Evolutionary conservation across 53 echinoderm and acorn worm species (phyloP), one percentile per base, ranked within the genome.

Genomic region (Mesocentrotus franciscanus): DNA sequence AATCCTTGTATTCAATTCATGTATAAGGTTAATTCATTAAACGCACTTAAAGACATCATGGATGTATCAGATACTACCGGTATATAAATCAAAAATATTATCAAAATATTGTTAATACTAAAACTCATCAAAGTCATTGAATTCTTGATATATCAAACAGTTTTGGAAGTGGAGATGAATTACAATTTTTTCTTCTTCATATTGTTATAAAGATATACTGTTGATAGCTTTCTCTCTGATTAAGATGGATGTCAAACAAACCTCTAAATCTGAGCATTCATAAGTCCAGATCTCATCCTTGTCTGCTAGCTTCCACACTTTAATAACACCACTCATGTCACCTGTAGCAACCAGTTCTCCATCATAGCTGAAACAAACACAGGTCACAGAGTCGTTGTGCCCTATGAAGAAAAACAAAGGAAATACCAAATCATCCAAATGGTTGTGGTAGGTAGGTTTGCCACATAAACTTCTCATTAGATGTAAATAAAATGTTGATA

Each of bases 201-300:
- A n/a, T 9, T 26, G 1, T 71, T 71, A 22, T 24, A 71, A 71
- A 71, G 24, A 26, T 4, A 76, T 14, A 14, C 8, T 78, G 34
- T 15, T 33, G 32, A 34, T 33, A 35, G 13, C 15, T 8, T 78
- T 78, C 78, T 34, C n/a, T 78, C 8, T 17, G 72, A 9, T 78
- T 32, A 85, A 85, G 49, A 22, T 8, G 22, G 27, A 87, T 36
- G 39, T 36, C 15, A 81, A 58, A 87, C 91, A 72, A 90, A 98
- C 99, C 97, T 99, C 99, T 35, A 99, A 92, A 95, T 99, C 99
- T 16, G 99, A 96, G 91, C 99, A 97, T 93, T 99, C 98, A 93
- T 97, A 99, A 1, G 96, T 97, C 99, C 99, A 99, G 57, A 98
- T 76, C 95, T 99, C 99, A 61, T 98, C 96, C 85, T 97, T 97